Percentiles rank a stretch among this genome's conserved stretches.
Evolutionary conservation across 2,888 invertebrate genomes (phyloP).

Genomic region (Cephalotes varians): DNA sequence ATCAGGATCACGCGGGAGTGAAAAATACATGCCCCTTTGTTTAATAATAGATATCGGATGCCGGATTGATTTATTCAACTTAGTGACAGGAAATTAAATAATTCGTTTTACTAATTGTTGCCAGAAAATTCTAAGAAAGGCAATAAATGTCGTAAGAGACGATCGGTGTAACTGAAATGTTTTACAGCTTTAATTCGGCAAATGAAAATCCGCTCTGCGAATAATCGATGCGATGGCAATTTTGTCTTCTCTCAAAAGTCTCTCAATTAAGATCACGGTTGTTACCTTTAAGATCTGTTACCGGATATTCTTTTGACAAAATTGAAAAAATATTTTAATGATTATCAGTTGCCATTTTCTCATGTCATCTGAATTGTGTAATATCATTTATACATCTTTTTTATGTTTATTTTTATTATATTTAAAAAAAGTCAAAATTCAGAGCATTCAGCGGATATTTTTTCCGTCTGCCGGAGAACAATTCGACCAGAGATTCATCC

Average conservation of each 20-base stretch:
- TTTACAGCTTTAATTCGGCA: background rate
- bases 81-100: background rate
- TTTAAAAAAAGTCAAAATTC: too few relatives aligned
- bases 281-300: too few relatives aligned
- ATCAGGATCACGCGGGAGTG: background rate
- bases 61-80: background rate
- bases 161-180: background rate
- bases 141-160: background rate
- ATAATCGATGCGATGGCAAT: background rate
- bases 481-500: too few relatives aligned
- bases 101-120: background rate
- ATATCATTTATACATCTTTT: too few relatives aligned
- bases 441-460: too few relatives aligned
- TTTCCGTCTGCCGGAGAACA: too few relatives aligned
- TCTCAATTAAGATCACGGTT: background rate
- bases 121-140: background rate
- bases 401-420: too few relatives aligned
- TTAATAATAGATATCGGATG: background rate
- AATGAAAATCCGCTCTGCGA: background rate
- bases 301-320: too few relatives aligned
- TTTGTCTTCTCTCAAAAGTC: too few relatives aligned
- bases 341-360: too few relatives aligned
- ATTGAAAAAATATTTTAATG: too few relatives aligned
- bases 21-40: slow-evolving; percentile 11
- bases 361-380: too few relatives aligned